Base-by-base conservation (phyloP, 2,888 invertebrate genomes). In the Eilema caniola region DNA sequence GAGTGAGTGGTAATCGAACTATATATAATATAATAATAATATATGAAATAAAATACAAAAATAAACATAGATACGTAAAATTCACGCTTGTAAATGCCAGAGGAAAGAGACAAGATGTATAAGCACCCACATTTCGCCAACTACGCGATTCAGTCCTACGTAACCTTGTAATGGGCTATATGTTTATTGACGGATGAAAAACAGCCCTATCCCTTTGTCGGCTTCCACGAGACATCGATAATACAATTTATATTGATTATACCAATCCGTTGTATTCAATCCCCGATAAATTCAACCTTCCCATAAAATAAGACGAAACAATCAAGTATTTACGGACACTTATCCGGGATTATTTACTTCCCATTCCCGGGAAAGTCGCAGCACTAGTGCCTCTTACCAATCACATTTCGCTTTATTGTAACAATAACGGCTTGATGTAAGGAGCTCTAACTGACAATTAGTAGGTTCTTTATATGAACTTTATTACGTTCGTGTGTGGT, bases 321-420 rank as follows among this genome's bases (percentile, higher is more conserved):
- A 70, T 57, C 62, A 69, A 73, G 70, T 72, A 76, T 72, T 72
- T 68, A 70, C 57, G 53, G 41, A 66, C 47, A 41, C 70, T 68
- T 69, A 72, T 74, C 66, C 73, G 53, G 79, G 66, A 65, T 73
- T 66, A 72, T 70, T 69, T 62, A 63, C 28, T n/a, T 14, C 28
- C 61, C 11, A n/a, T 47, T 72, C 79, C 72, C 77, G 66, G 70
- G 47, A 24, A 56, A 60, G 25, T 61, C 10, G 62, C 82, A 75
- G 71, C 82, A 77, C 83, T 82, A 78, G 72, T 71, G 72, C 62
- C 67, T 69, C 65, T 73, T 72, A 82, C 81, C 81, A 82, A 82
- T 80, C 77, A 83, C 82, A 80, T 82, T 80, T 76, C 61, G 63
- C 76, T 80, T 80, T 82, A 82, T 81, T 82, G 74, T 82, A 67